phyloP scores from a whole-genome alignment of 2,888 invertebrate species.

The Campoletis raptor region DNA sequence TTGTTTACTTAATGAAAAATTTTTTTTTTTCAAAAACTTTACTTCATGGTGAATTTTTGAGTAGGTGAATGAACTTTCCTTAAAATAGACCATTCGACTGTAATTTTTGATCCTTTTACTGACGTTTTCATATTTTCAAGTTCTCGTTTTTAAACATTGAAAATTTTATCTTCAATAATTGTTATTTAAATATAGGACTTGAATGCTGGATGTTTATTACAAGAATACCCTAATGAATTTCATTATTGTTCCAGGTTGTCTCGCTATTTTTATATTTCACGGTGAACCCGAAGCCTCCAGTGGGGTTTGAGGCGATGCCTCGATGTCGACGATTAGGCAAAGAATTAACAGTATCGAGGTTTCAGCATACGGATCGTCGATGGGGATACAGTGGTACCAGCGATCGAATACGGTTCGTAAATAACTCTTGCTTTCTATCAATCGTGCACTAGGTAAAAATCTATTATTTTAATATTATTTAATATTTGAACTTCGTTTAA shows the following conservation, averaged over 20 bases:
- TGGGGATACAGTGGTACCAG: constrained; percentile 95
- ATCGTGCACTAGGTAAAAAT: not conserved
- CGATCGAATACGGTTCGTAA: constrained; percentile 89
- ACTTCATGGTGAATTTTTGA: no score
- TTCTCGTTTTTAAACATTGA: not conserved
- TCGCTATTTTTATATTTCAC: constrained; percentile 90
- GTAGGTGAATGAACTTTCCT: no score
- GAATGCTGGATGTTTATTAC: not conserved
- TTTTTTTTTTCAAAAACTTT: not conserved
- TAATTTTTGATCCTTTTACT: no score
- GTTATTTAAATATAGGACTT: not conserved
- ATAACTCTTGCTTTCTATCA: not conserved
- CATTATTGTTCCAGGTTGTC: constrained; percentile 86
- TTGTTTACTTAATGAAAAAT: not conserved
- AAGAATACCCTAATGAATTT: constrained; percentile 37
- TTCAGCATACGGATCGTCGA: constrained; percentile 91
- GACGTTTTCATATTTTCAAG: not conserved
- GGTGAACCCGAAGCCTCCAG: constrained; percentile 91
- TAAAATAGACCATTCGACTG: no score
- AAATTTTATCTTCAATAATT: not conserved
- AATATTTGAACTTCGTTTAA: not conserved
- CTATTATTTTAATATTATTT: not conserved
- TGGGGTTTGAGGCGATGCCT: constrained; percentile 90
- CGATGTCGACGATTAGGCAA: constrained; percentile 92
- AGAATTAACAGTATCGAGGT: constrained; percentile 90